Evolutionary conservation across 2,113 vertebrate species (phyloP), one percentile per base, ranked within the genome.

Genomic region (Scatophagus argus): DNA sequence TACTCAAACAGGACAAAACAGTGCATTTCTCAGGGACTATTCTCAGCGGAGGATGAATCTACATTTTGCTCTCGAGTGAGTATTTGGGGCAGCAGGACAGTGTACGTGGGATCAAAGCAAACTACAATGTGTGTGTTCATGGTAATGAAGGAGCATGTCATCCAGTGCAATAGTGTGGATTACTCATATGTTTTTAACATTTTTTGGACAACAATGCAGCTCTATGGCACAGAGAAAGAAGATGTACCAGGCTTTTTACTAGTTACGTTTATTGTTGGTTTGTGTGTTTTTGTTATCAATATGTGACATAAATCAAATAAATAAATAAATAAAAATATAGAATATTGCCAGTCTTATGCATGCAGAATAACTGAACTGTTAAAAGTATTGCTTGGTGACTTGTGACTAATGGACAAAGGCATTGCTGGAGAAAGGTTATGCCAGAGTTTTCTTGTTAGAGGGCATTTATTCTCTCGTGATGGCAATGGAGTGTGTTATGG

Each of bases 391-490:
- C 7, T 29, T 31, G 16, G 31, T 36, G 10, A 34, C 12, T 38
- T 5, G 5, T 54, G 23, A 54, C 54, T 54, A 36, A 59, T 38
- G 19, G 19, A 44, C 12, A 43, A 44, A 68, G 17, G 10, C 46
- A 31, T 21, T 21, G 46, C 0, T 13, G 23, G 13, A 47, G 23
- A 17, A 52, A 58, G 32, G 51, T 75, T 39, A 32, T 32, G 19
- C 21, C 34, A 52, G 46, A 11, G 60, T 52, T 72, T 39, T 69
- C 13, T 51, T 17, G 44, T 70, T 51, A 47, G 52, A 70, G 73
- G 63, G 58, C 63, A 70, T 70, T 77, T 44, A 72, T 75, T 46
- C 31, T 56, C 31, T 56, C 8, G 39, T 59, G 13, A 68, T 44
- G 74, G 47, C 43, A 13, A 10, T 27, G 13, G 52, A 54, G 27